A percentile compares a stretch with the other conserved stretches of the same genome.
Conservation (phyloP, 2,797 vertebrate species). For the Phrynocephalus guinanensis region DNA sequence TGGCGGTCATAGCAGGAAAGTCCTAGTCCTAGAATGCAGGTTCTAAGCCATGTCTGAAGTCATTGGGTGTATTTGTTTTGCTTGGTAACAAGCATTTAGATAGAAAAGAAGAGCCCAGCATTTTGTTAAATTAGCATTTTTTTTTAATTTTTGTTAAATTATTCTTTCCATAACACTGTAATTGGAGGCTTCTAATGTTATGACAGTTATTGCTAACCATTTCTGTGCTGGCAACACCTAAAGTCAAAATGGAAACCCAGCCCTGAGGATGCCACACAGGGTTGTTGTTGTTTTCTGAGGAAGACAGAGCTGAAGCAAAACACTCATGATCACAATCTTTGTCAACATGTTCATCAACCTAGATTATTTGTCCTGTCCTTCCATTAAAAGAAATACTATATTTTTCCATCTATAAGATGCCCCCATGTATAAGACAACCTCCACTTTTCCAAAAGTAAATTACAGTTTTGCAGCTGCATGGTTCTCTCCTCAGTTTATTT, state of each 20-base stretch:
- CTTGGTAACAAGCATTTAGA: constrained; percentile 50
- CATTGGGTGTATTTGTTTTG: constrained; percentile 58
- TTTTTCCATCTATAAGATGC: too few species aligned
- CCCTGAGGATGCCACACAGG: constrained; percentile 37
- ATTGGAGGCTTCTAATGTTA: constrained; percentile 65
- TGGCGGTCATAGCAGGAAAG: neutral
- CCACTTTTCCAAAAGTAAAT: too few species aligned
- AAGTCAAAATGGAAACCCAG: constrained; percentile 29
- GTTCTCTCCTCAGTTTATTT: too few species aligned
- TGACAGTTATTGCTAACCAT: constrained; percentile 67
- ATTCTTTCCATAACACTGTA: constrained; percentile 58
- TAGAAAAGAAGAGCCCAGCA: constrained; percentile 37
- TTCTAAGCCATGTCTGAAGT: neutral
- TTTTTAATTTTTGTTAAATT: constrained; percentile 62
- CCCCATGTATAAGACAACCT: too few species aligned
- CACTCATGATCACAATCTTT: constrained; percentile 42
- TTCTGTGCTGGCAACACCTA: constrained; percentile 52
- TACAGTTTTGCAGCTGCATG: too few species aligned
- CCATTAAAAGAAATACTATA: neutral
- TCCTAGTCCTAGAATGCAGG: neutral
- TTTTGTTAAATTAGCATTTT: constrained; percentile 64
- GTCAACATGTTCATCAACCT: constrained; percentile 29
- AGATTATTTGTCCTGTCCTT: neutral
- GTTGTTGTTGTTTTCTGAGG: neutral
- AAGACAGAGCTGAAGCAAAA: constrained; percentile 55